phyloP scores from a whole-genome alignment of 2,888 invertebrate genomes.

The Microctonus aethiopoides region DNA sequence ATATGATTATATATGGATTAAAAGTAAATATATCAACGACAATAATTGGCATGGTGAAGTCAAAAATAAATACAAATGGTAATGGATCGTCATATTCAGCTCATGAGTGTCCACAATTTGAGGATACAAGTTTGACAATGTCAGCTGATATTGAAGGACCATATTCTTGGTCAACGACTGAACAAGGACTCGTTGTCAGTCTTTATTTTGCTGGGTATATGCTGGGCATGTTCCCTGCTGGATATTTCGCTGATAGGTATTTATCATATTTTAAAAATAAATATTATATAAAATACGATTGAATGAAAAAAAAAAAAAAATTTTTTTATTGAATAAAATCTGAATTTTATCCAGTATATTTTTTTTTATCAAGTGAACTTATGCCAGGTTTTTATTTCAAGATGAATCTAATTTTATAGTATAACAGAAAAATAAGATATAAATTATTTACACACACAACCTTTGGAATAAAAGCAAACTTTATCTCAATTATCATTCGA shows the following conservation, averaged over 20 bases:
- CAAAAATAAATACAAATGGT: constrained; percentile 11
- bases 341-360: too few relatives aligned
- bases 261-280: background rate
- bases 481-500: too few relatives aligned
- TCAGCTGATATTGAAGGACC: constrained; percentile 53
- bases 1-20: constrained; percentile 63
- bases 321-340: too few relatives aligned
- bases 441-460: too few relatives aligned
- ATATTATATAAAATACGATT: background rate
- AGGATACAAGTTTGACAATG: background rate
- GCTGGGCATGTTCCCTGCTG: constrained; percentile 61
- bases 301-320: background rate
- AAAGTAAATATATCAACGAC: constrained; percentile 61
- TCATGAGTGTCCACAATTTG: constrained; percentile 52
- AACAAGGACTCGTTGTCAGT: constrained; percentile 60
- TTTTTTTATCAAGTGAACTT: too few relatives aligned
- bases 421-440: too few relatives aligned
- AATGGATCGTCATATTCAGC: constrained; percentile 13
- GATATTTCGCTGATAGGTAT: constrained; percentile 62
- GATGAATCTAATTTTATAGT: too few relatives aligned
- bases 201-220: constrained; percentile 63
- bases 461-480: too few relatives aligned
- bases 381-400: too few relatives aligned
- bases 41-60: constrained; percentile 62
- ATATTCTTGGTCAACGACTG: constrained; percentile 56